phyloP scores from a whole-genome alignment of 2,888 invertebrate species.

The Cerastis leucographa region DNA sequence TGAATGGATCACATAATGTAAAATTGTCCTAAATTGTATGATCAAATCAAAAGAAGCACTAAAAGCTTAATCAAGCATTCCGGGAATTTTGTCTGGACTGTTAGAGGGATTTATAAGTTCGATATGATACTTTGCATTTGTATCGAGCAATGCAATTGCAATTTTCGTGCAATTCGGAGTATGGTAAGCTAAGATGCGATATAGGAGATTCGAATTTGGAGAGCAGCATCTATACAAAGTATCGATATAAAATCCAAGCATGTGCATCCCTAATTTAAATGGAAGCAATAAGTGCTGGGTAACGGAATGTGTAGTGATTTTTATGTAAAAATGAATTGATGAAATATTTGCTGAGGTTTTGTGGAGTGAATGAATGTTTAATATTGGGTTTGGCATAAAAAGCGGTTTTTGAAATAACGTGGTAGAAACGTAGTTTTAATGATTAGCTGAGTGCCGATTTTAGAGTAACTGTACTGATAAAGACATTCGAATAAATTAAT shows the following conservation, averaged over 20 bases:
- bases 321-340: slow-evolving; percentile 42
- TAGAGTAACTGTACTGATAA: neutral
- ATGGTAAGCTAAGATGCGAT: neutral
- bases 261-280: neutral
- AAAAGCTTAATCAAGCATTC: no score
- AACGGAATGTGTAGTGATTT: slow-evolving; percentile 59
- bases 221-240: neutral
- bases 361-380: neutral
- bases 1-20: neutral
- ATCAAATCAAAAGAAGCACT: no score
- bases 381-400: neutral
- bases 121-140: neutral
- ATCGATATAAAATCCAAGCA: neutral
- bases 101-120: neutral
- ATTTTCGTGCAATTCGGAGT: neutral
- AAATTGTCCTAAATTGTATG: neutral
- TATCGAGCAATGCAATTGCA: neutral
- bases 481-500: neutral
- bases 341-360: slow-evolving; percentile 34
- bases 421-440: neutral
- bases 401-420: neutral
- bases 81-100: neutral
- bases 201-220: no score
- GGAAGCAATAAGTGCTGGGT: slow-evolving; percentile 51
- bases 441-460: neutral